Percentiles rank a stretch among this genome's conserved stretches.
These are phyloP conservation scores for Apamea crenata DNA, from an alignment of 2,888 invertebrate genomes.

Conservation along the genomic window DNA sequence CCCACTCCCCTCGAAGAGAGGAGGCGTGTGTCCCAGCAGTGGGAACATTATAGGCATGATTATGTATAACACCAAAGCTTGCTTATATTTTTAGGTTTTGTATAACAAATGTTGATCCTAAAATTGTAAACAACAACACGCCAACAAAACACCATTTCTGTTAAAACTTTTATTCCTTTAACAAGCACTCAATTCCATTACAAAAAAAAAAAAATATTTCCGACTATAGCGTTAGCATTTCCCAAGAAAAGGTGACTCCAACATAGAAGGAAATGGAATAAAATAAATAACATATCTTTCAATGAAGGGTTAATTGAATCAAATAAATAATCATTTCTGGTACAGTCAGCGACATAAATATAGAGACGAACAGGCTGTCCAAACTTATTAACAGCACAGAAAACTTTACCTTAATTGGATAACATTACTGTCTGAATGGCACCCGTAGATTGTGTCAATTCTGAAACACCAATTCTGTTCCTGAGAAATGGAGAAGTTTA, in stretches of 20 bases:
- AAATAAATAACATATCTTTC: slow-evolving; percentile 67
- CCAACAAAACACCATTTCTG: background rate
- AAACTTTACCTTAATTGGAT: background rate
- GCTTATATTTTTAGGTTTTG: background rate
- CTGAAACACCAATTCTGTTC: background rate
- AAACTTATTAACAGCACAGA: background rate
- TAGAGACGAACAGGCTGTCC: background rate
- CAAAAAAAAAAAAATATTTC: slow-evolving; percentile 10
- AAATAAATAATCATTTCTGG: slow-evolving; percentile 78
- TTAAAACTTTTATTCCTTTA: background rate
- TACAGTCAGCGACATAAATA: slow-evolving; percentile 53
- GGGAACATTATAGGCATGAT: too few relatives aligned
- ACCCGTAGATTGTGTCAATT: background rate
- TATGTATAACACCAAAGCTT: background rate
- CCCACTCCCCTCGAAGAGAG: too few relatives aligned
- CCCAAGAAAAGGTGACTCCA: slow-evolving; percentile 16
- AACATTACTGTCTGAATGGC: background rate
- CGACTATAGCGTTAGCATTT: background rate
- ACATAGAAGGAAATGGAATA: slow-evolving; percentile 41
- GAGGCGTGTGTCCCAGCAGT: too few relatives aligned
- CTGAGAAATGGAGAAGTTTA: background rate
- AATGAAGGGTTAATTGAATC: slow-evolving; percentile 81
- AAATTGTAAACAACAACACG: slow-evolving; percentile 1
- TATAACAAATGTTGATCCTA: background rate
- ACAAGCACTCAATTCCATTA: slow-evolving; percentile 13